phyloP scores from a whole-genome alignment of 1,140 invertebrate species.

The Pemphigus obesinymphae region DNA sequence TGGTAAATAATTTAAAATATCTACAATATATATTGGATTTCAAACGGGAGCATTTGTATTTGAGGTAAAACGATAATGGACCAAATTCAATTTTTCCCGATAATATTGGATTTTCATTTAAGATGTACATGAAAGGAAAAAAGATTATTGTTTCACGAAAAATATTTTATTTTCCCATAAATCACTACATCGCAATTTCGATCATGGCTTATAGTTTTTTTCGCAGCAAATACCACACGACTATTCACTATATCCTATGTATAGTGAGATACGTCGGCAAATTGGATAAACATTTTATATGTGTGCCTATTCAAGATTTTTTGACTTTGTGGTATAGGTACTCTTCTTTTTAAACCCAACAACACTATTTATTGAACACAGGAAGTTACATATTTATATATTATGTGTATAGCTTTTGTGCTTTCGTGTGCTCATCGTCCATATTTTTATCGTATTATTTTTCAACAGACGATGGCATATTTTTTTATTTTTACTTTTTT shows the following conservation, averaged over 20 bases:
- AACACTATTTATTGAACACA: background rate
- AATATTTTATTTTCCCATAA: background rate
- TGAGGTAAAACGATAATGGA: background rate
- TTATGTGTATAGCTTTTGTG: background rate
- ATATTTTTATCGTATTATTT: slow-evolving; percentile 36
- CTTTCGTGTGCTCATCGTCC: slow-evolving; percentile 1
- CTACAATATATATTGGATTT: background rate
- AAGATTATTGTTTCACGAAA: background rate
- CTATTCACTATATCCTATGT: background rate
- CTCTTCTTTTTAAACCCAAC: background rate
- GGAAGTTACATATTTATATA: background rate
- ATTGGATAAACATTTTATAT: slow-evolving; percentile 1
- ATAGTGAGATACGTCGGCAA: background rate
- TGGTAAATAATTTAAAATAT: too few relatives aligned
- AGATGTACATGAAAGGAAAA: background rate
- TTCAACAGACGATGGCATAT: slow-evolving; percentile 30
- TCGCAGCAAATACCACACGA: background rate
- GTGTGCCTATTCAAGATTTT: background rate
- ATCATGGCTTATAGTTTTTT: background rate
- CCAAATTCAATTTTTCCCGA: background rate
- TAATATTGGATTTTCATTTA: background rate
- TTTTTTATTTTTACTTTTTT: slow-evolving; percentile 5
- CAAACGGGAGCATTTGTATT: background rate
- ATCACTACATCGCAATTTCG: background rate
- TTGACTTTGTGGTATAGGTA: background rate